These are phyloP conservation scores for Lasioglossum baleicum DNA, from an alignment of 1,140 invertebrate genomes.

Conservation along the genomic window DNA sequence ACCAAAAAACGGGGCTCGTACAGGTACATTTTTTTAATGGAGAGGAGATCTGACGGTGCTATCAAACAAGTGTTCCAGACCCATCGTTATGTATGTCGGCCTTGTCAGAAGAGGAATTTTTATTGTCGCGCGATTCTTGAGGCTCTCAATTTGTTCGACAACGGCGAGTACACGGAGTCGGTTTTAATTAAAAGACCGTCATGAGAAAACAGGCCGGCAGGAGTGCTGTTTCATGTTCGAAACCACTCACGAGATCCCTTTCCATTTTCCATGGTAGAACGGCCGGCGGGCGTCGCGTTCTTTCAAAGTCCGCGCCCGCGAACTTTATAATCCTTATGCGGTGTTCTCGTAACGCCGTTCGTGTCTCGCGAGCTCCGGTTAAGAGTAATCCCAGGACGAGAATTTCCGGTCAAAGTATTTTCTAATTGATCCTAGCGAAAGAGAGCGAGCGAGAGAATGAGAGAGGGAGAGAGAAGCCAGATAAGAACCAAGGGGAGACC, in stretches of 20 bases:
- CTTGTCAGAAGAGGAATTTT: background rate
- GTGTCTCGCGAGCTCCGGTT: constrained; percentile 35
- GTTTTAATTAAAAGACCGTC: constrained; percentile 21
- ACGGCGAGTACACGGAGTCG: background rate
- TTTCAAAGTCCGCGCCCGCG: constrained; percentile 1
- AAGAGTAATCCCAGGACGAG: constrained; percentile 48
- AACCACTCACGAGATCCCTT: background rate
- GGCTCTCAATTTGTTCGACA: background rate
- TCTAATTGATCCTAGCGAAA: constrained; percentile 57
- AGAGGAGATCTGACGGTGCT: too few relatives aligned
- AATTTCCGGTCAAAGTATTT: constrained; percentile 54
- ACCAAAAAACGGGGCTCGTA: too few relatives aligned
- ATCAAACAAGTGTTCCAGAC: too few relatives aligned
- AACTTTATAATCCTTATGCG: constrained; percentile 53
- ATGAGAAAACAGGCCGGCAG: background rate
- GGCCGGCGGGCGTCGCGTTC: constrained; percentile 10
- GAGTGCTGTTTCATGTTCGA: constrained; percentile 1
- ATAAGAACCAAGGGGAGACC: constrained; percentile 11
- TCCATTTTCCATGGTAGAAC: background rate
- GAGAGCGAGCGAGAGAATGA: too few relatives aligned
- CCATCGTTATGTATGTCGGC: too few relatives aligned
- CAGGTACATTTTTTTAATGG: too few relatives aligned
- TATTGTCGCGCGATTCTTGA: background rate
- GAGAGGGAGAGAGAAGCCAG: background rate
- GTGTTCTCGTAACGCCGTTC: constrained; percentile 7